phyloP scores from a whole-genome alignment of 53 echinoderm and acorn worm species.

The Arbacia lixula region DNA sequence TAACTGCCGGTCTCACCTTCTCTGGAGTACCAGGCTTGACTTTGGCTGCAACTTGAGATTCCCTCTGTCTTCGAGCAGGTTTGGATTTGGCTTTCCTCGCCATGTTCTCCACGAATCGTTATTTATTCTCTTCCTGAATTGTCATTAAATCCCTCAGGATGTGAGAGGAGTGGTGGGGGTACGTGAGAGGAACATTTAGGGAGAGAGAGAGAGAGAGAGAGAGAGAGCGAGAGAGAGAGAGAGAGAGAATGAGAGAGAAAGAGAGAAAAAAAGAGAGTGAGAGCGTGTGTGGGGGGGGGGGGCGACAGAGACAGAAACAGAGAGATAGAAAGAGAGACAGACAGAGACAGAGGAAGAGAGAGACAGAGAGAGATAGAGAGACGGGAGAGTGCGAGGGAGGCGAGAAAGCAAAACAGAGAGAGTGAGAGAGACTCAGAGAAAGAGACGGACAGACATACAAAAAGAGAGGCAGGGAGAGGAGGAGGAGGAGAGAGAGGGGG shows the following conservation, averaged over 20 bases:
- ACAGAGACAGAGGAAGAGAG: neutral
- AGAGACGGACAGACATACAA: no score
- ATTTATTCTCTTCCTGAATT: neutral
- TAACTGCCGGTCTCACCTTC: no score
- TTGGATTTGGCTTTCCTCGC: neutral
- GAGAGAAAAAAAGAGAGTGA: neutral
- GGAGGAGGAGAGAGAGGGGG: no score
- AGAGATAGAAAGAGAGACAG: neutral
- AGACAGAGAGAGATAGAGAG: neutral
- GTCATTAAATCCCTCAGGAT: neutral
- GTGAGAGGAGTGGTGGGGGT: neutral
- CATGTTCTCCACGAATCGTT: neutral
- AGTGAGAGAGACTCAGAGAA: no score
- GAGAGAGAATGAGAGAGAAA: neutral
- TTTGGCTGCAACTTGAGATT: conserved; percentile 1
- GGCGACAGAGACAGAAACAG: neutral
- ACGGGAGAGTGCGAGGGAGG: neutral
- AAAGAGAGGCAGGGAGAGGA: no score
- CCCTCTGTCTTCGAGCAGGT: neutral
- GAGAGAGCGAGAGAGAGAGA: conserved; percentile 2
- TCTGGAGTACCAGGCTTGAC: no score
- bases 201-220: neutral
- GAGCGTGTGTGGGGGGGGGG: neutral
- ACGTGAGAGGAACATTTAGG: neutral
- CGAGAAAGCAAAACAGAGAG: neutral